Evolutionary conservation across 1,140 invertebrate genomes (phyloP), one percentile per base, ranked within the genome.

Genomic region (Acromyrmex echinatior): DNA sequence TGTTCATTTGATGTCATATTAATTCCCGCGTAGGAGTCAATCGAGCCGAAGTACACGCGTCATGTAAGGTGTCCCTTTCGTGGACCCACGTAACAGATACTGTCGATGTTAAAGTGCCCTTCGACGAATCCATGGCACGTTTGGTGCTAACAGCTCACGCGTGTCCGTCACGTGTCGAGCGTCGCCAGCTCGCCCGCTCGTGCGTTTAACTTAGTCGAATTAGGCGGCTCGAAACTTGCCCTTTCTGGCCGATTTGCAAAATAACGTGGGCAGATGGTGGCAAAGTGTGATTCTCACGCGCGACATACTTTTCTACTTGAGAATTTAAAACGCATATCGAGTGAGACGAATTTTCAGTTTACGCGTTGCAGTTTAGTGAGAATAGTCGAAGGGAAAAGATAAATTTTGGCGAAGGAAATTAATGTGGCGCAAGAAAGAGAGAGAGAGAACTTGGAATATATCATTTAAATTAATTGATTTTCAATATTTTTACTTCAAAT

Each of bases 121-220:
- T 84, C 39, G 51, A 28, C 56, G 70, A 71, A 60, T 25, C 56
- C 68, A 31, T 31, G 31, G 3, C 31, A 82, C 39, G 25, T 45
- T 76, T 18, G 39, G 87, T 85, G 92, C 65, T 92, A 92, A 93
- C 92, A 89, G 92, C 79, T 80, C 71, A 79, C 92, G 90, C 92
- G 92, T 93, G 92, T 85, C 88, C 18, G 92, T 65, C 92, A 92
- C 92, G 92, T 93, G 92, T 80, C 86, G 71, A 25, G 39, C 78
- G 78, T 53, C 58, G 53, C 56, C 87, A 53, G 87, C 78, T 71
- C 49, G 70, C 68, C 86, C 90, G 79, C 80, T 76, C 66, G 58
- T 71, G 85, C 90, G 86, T 88, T 92, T 91, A 92, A 91, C 90
- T 91, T 78, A 66, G 74, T 53, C 82, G 91, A 92, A 92, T 92